Evolutionary conservation across 2,888 invertebrate species (phyloP).

Genomic region (Epistrophe grossulariae): DNA sequence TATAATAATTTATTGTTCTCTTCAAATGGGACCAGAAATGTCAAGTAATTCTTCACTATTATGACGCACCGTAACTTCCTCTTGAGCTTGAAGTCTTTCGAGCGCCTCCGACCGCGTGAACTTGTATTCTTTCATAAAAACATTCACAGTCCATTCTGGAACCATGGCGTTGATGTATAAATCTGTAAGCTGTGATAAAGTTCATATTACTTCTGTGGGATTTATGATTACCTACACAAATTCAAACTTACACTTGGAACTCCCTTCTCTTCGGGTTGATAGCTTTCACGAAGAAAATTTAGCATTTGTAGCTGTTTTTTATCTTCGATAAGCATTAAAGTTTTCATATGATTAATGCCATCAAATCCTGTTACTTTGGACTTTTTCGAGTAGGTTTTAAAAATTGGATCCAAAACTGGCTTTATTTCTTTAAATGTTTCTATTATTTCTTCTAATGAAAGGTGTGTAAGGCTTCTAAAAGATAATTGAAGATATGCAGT

Average conservation of each 20-base stretch:
- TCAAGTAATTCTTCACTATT: constrained; percentile 35
- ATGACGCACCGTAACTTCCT: constrained; percentile 77
- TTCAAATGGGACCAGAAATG: constrained; percentile 19
- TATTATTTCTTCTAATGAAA: constrained; percentile 60
- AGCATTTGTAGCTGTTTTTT: constrained; percentile 77
- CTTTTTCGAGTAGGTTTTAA: constrained; percentile 75
- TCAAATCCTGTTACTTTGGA: constrained; percentile 67
- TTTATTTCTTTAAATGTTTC: constrained; percentile 50
- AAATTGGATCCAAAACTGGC: constrained; percentile 75
- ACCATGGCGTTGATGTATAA: constrained; percentile 80
- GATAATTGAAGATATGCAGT: constrained; percentile 71
- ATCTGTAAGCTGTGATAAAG: constrained; percentile 77
- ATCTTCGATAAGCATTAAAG: constrained; percentile 77
- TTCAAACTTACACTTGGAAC: constrained; percentile 63
- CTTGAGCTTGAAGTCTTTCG: constrained; percentile 79
- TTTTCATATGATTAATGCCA: constrained; percentile 77
- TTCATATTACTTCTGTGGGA: background rate
- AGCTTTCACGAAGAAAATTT: constrained; percentile 71
- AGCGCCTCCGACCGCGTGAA: constrained; percentile 78
- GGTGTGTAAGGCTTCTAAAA: constrained; percentile 65
- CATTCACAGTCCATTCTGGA: constrained; percentile 80
- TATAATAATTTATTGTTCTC: constrained; percentile 9
- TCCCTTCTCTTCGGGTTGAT: constrained; percentile 64
- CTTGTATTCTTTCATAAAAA: constrained; percentile 80
- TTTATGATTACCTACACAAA: background rate